These are phyloP conservation scores for Sphecodes monilicornis DNA, from an alignment of 2,888 invertebrate genomes.

Conservation along the genomic window DNA sequence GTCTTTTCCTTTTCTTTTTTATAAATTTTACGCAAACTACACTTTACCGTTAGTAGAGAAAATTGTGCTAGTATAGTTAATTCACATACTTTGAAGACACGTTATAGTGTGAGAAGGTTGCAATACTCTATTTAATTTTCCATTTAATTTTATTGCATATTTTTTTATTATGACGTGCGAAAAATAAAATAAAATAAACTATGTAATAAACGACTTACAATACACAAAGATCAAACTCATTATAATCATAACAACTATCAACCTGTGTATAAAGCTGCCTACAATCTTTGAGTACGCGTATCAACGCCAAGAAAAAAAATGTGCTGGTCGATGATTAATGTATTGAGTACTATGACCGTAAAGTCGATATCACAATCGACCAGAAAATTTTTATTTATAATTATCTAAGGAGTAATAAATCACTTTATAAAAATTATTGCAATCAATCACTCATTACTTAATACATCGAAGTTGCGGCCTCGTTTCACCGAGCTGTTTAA, in stretches of 20 bases:
- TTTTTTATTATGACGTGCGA: slow-evolving; percentile 2
- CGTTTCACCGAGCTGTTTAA: neutral
- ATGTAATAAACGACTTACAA: slow-evolving; percentile 49
- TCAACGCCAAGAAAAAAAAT: slow-evolving; percentile 11
- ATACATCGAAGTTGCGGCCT: slow-evolving; percentile 19
- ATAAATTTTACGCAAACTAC: neutral
- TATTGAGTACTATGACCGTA: slow-evolving; percentile 23
- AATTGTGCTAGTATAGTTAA: neutral
- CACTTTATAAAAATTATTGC: neutral
- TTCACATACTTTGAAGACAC: slow-evolving; percentile 6
- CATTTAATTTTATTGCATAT: slow-evolving; percentile 36
- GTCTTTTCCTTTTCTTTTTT: neutral
- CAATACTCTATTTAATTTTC: slow-evolving; percentile 21
- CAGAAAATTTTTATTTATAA: neutral
- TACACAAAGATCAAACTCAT: slow-evolving; percentile 61
- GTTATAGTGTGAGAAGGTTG: slow-evolving; percentile 5
- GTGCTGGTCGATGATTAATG: slow-evolving; percentile 36
- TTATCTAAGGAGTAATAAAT: neutral
- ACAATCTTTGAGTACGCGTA: slow-evolving; percentile 35
- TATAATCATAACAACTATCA: slow-evolving; percentile 48
- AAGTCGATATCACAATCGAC: neutral
- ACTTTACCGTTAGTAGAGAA: neutral
- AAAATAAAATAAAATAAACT: slow-evolving; percentile 36
- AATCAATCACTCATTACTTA: slow-evolving; percentile 8
- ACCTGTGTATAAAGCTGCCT: slow-evolving; percentile 50